Conservation (phyloP, 2,888 invertebrate species). For the Phrixothrix hirtus region DNA sequence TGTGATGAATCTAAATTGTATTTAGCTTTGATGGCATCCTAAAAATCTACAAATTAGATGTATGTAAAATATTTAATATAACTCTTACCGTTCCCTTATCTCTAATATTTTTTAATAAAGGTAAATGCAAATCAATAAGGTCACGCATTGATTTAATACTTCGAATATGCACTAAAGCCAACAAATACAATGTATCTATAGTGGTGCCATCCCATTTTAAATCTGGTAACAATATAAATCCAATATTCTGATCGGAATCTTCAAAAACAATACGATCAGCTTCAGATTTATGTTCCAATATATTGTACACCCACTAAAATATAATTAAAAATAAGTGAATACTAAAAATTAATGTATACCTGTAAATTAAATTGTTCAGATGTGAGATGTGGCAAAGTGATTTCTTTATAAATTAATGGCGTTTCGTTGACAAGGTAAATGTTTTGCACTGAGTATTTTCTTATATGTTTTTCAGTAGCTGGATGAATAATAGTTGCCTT, state of each 20-base stretch:
- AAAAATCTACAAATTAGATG: slow-evolving; percentile 39
- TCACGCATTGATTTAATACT: slow-evolving; percentile 85
- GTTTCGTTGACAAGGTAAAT: slow-evolving; percentile 83
- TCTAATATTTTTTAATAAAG: slow-evolving; percentile 79
- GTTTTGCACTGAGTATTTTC: slow-evolving; percentile 79
- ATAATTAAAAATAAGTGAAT: not conserved
- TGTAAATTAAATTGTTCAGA: slow-evolving; percentile 76
- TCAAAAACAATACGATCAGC: slow-evolving; percentile 84
- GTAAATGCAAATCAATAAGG: slow-evolving; percentile 75
- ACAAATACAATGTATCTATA: slow-evolving; percentile 77
- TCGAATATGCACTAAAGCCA: slow-evolving; percentile 76
- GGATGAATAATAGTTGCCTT: slow-evolving; percentile 92
- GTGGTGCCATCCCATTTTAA: slow-evolving; percentile 91
- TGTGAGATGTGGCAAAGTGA: slow-evolving; percentile 78
- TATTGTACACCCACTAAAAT: slow-evolving; percentile 95
- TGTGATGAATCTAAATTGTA: slow-evolving; percentile 73
- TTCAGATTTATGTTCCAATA: slow-evolving; percentile 89
- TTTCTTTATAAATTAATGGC: slow-evolving; percentile 73
- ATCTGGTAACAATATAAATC: slow-evolving; percentile 91
- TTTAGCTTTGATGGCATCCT: slow-evolving; percentile 76
- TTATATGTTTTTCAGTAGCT: slow-evolving; percentile 89
- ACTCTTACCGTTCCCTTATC: slow-evolving; percentile 71
- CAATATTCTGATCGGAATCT: slow-evolving; percentile 74
- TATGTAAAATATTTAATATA: too few species aligned
- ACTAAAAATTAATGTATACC: slow-evolving; percentile 58